phyloP scores from a whole-genome alignment of 1,140 invertebrate genomes.

The Latrodectus geometricus region DNA sequence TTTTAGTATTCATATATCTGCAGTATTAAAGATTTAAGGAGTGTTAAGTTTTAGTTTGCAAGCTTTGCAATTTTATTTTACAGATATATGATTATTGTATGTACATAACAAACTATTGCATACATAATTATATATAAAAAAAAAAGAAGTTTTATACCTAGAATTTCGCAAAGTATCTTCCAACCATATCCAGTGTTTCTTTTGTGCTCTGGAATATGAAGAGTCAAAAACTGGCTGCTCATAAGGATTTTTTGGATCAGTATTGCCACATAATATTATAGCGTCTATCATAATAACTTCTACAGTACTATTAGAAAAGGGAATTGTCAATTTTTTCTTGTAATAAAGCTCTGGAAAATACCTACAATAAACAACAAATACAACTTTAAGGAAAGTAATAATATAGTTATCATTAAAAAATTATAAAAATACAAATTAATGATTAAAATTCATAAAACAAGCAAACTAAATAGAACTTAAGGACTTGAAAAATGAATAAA shows the following conservation, averaged over 20 bases:
- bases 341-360: slow-evolving; percentile 71
- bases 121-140: no score
- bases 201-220: slow-evolving; percentile 62
- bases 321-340: slow-evolving; percentile 65
- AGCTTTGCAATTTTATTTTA: no score
- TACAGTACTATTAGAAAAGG: slow-evolving; percentile 63
- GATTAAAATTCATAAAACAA: neutral
- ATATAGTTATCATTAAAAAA: neutral
- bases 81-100: no score
- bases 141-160: slow-evolving; percentile 58
- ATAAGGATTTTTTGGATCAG: slow-evolving; percentile 65
- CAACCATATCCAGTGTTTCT: slow-evolving; percentile 70
- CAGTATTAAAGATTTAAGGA: no score
- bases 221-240: slow-evolving; percentile 62
- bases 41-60: no score
- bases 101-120: no score
- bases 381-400: slow-evolving; percentile 14
- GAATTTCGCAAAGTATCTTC: slow-evolving; percentile 66
- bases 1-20: no score
- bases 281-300: slow-evolving; percentile 72
- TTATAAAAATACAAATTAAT: neutral
- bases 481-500: slow-evolving; percentile 4
- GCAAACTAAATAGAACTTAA: neutral
- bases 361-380: slow-evolving; percentile 65
- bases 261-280: slow-evolving; percentile 70